These are phyloP conservation scores for Sphaeridia pumilis DNA, from an alignment of 2,888 invertebrate genomes.

Conservation along the genomic window DNA sequence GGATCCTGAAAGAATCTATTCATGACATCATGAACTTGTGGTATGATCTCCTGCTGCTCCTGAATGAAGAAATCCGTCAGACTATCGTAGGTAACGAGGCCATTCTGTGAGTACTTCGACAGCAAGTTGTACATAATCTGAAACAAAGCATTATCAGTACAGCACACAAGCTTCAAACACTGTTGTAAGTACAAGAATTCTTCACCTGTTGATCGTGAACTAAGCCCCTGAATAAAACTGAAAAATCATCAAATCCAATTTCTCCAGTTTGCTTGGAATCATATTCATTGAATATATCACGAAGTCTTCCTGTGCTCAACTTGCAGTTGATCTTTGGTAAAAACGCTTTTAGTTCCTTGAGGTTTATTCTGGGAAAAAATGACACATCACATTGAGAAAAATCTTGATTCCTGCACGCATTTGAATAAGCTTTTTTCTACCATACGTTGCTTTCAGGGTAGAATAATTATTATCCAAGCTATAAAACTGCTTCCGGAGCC, in stretches of 20 bases:
- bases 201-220: constrained; percentile 66
- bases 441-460: constrained; percentile 50
- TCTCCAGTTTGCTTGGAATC: constrained; percentile 65
- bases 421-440: no score
- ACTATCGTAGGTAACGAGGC: constrained; percentile 40
- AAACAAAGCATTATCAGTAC: no score
- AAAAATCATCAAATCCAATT: constrained; percentile 82
- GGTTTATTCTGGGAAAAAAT: constrained; percentile 53
- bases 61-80: constrained; percentile 47
- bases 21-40: constrained; percentile 5
- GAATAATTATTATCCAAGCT: constrained; percentile 51
- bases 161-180: no score
- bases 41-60: constrained; percentile 32
- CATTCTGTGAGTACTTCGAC: constrained; percentile 49
- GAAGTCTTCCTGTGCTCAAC: constrained; percentile 68
- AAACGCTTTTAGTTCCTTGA: constrained; percentile 84
- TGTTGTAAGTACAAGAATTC: no score
- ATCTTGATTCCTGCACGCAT: background rate
- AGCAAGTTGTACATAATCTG: constrained; percentile 17
- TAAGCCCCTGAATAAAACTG: constrained; percentile 67
- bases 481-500: constrained; percentile 88
- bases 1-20: constrained; percentile 56
- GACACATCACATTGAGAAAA: background rate
- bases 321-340: constrained; percentile 81
- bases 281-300: constrained; percentile 77